These are phyloP conservation scores for Rhingia rostrata DNA, from an alignment of 2,888 invertebrate species.

Conservation along the genomic window DNA sequence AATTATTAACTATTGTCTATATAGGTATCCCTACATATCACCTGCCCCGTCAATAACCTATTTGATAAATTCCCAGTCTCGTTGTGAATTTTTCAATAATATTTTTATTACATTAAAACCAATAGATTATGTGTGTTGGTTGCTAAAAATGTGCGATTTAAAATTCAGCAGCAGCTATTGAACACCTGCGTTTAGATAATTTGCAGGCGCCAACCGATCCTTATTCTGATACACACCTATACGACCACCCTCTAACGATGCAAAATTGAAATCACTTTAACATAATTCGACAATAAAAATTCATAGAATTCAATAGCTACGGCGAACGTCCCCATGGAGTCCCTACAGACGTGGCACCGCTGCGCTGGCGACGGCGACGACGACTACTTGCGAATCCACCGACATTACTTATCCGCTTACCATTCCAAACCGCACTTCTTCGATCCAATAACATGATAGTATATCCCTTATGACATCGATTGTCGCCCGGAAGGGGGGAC, in stretches of 20 bases:
- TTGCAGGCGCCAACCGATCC: slow-evolving; percentile 23
- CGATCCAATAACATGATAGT: slow-evolving; percentile 65
- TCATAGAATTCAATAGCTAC: slow-evolving; percentile 70
- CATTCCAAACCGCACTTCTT: slow-evolving; percentile 44
- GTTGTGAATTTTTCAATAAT: slow-evolving; percentile 48
- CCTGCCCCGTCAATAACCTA: background rate
- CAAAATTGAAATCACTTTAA: slow-evolving; percentile 74
- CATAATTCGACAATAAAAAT: slow-evolving; percentile 73
- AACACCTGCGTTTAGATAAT: slow-evolving; percentile 67
- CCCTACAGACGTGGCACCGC: too few species aligned
- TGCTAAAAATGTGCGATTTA: slow-evolving; percentile 50
- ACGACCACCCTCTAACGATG: slow-evolving; percentile 51
- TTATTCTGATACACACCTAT: slow-evolving; percentile 9
- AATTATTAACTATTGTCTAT: slow-evolving; percentile 46
- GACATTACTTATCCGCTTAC: slow-evolving; percentile 19
- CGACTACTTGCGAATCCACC: slow-evolving; percentile 30
- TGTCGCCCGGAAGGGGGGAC: slow-evolving; percentile 51
- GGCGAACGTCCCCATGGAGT: slow-evolving; percentile 12
- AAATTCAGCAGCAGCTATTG: slow-evolving; percentile 62
- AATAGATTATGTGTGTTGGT: slow-evolving; percentile 44
- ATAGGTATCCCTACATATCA: slow-evolving; percentile 28
- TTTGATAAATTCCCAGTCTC: slow-evolving; percentile 39
- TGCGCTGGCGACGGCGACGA: background rate
- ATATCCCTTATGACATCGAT: slow-evolving; percentile 70
- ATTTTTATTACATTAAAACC: slow-evolving; percentile 40